Evolutionary conservation across 2,797 vertebrate species (phyloP).

Genomic region (Anguilla obscura): DNA sequence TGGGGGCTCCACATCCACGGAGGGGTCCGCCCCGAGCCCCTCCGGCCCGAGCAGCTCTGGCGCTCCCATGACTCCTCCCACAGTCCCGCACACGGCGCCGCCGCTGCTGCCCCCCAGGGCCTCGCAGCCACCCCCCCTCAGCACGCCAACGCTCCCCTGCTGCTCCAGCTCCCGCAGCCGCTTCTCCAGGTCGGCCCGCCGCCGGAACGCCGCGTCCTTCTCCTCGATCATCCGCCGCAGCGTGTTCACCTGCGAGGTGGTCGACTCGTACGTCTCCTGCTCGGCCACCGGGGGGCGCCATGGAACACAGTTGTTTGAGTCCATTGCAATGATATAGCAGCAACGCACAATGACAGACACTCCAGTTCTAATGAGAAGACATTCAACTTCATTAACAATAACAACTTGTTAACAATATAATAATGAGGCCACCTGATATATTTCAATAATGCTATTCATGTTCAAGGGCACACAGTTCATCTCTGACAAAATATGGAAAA

Average conservation of each 20-base stretch:
- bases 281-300: conserved; percentile 55
- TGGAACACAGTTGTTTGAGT: conserved; percentile 41
- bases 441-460: background rate
- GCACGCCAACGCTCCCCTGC: conserved; percentile 73
- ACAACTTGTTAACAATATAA: conserved; percentile 58
- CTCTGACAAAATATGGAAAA: background rate
- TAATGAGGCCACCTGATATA: conserved; percentile 29
- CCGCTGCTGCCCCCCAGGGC: conserved; percentile 55
- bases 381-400: conserved; percentile 61
- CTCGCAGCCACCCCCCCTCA: conserved; percentile 71
- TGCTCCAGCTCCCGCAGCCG: conserved; percentile 73
- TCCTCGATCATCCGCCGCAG: conserved; percentile 91
- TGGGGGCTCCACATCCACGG: conserved; percentile 71
- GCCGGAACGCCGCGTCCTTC: conserved; percentile 91
- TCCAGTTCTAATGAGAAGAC: conserved; percentile 40
- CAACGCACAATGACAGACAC: background rate
- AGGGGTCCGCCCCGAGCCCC: conserved; percentile 61
- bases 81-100: conserved; percentile 24
- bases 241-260: conserved; percentile 90
- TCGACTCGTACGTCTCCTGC: conserved; percentile 91
- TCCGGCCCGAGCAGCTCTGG: conserved; percentile 55
- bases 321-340: background rate
- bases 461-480: background rate
- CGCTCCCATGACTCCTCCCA: conserved; percentile 47
- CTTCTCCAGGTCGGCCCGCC: conserved; percentile 79